These are phyloP conservation scores for Pyrocoelia pectoralis DNA, from an alignment of 2,888 invertebrate species.

Conservation along the genomic window DNA sequence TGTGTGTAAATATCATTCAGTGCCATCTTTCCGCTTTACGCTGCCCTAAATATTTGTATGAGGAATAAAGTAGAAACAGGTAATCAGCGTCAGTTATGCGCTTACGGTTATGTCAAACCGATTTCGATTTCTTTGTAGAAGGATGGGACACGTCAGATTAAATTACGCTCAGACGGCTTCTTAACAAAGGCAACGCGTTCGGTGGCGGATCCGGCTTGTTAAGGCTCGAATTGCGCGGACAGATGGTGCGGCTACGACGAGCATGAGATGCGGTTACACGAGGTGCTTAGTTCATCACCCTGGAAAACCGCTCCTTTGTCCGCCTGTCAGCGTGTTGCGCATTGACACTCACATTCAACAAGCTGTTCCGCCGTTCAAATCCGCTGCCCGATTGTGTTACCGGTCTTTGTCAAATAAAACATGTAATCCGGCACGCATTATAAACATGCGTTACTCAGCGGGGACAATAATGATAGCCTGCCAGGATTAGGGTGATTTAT, in stretches of 20 bases:
- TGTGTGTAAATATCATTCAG: background rate
- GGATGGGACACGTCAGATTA: conserved; percentile 41
- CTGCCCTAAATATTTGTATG: conserved; percentile 25
- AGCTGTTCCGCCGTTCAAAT: conserved; percentile 50
- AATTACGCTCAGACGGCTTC: conserved; percentile 38
- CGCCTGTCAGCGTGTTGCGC: conserved; percentile 57
- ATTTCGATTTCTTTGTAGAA: conserved; percentile 35
- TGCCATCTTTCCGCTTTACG: conserved; percentile 8
- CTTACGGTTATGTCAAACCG: conserved; percentile 36
- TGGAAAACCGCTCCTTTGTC: conserved; percentile 60
- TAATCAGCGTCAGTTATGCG: conserved; percentile 37
- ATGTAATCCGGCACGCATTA: conserved; percentile 58
- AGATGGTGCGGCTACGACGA: conserved; percentile 44
- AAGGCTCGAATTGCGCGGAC: conserved; percentile 42
- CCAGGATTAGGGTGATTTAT: conserved; percentile 57
- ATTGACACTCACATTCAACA: conserved; percentile 57
- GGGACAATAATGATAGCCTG: conserved; percentile 52
- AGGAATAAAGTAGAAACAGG: conserved; percentile 20
- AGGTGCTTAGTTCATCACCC: conserved; percentile 59
- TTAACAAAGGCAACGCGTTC: conserved; percentile 44
- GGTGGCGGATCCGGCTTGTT: conserved; percentile 46
- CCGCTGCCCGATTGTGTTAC: conserved; percentile 49
- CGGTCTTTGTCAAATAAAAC: conserved; percentile 54
- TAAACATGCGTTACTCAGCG: conserved; percentile 50
- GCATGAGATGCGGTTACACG: conserved; percentile 54